These are phyloP conservation scores for Gisinianus flammeolus DNA, from an alignment of 2,888 invertebrate genomes.

Conservation along the genomic window DNA sequence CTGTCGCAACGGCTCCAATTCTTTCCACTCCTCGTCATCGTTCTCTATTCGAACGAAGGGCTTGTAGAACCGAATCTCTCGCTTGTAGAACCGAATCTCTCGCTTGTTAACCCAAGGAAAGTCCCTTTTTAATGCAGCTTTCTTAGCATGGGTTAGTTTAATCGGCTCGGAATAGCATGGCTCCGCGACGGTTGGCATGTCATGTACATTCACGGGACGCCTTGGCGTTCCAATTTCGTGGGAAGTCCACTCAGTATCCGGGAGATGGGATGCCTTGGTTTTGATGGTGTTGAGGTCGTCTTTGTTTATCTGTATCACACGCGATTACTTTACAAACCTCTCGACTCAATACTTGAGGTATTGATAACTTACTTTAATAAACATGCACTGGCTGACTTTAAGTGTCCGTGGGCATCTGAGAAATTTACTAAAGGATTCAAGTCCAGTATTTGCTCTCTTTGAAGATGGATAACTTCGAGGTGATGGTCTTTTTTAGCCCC, in stretches of 20 bases:
- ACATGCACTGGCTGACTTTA: neutral
- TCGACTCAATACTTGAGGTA: no score
- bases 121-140: neutral
- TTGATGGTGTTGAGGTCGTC: neutral
- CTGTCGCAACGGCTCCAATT: no score
- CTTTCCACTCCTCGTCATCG: neutral
- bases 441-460: no score
- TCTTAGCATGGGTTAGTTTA: neutral
- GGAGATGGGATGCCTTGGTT: neutral
- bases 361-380: no score
- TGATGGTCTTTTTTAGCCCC: neutral
- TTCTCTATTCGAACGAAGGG: neutral
- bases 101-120: neutral
- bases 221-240: neutral
- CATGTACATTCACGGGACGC: neutral
- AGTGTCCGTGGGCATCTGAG: neutral
- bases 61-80: neutral
- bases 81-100: neutral
- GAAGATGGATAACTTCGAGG: no score
- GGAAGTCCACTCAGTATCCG: neutral
- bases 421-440: neutral
- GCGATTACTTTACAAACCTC: no score
- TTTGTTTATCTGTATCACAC: neutral
- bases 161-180: neutral
- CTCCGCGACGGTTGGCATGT: neutral